Base-by-base conservation (phyloP, 2,797 vertebrate species). In the Cuculus canorus region DNA sequence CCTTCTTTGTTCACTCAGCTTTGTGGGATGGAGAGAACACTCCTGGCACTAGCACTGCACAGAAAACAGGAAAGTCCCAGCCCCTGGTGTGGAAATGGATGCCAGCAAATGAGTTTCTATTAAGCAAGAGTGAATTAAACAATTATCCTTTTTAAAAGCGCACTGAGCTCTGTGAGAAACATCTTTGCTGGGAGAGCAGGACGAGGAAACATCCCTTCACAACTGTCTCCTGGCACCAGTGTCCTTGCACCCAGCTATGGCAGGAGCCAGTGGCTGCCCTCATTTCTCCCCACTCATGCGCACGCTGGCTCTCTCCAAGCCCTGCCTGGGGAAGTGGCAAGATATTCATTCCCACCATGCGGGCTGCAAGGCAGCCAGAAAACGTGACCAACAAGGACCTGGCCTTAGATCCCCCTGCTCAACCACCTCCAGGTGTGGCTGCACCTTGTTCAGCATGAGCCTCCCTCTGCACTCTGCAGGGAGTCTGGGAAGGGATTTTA, bases 61-160 rank as follows among this genome's bases (percentile, higher is more conserved):
- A 47, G 54, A 54, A 69, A n/a, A 39, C 3, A 5, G n/a, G 12
- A 81, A 45, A 90, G 28, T 33, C 41, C 25, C 61, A 41, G 39
- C 28, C 30, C 41, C 0, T 53, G 33, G 25, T 39, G 24, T 4
- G 4, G 80, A 89, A 92, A 89, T 1, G 89, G 80, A 75, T 47
- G 65, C 39, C 85, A 91, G 53, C 4, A 7, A 45, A 50, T 61
- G 63, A 61, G 17, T 41, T 85, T 77, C 60, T 57, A 19, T 82
- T 78, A 82, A 72, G n/a, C 37, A 50, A 73, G 32, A 76, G 61
- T 70, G 68, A 88, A 86, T 66, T 52, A 90, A 93, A 82, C 66
- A 90, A 86, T 73, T 68, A 57, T 69, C 18, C 59, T 75, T 33
- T 76, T 63, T 88, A 63, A 48, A 94, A 95, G 86, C 86, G 79